Evolutionary conservation across 2,888 invertebrate genomes (phyloP), one percentile per base, ranked within the genome.

Genomic region (Heliconius aoede): DNA sequence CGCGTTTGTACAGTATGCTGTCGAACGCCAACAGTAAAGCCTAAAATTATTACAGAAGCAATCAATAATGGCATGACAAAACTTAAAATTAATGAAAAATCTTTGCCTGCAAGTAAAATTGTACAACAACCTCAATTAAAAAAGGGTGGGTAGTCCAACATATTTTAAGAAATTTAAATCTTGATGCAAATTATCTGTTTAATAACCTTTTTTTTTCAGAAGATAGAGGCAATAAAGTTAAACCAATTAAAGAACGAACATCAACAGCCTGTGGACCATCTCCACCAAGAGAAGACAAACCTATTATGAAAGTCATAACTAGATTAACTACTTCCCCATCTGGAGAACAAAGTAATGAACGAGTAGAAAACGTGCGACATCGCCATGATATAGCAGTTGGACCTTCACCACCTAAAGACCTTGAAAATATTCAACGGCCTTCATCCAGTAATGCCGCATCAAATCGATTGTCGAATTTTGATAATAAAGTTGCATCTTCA

Each of bases 1-100:
- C 96, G 96, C 83, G 97, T 98, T 60, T 98, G 98, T 86, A 95
- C 95, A 21, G 96, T 98, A 72, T 98, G 98, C 87, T 98, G 98
- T 86, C 98, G 98, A 87, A 98, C 98, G 0, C 96, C 96, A 1
- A 95, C 95, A 18, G 86, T 89, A 15, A 89, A 87, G 61, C 89
- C 94, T 15, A 85, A 84, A 24, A 81, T 90, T 68, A 69, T 80
- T 76, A 76, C 81, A 65, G 80, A 83, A 61, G 77, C 79, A 58
- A 81, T 84, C 67, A 84, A 82, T 26, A 83, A 83, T 62, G 83
- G 81, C 26, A 87, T 89, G 80, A 82, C 81, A n/a, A 83, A 82
- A 62, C 84, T 87, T 28, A 84, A 82, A 67, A 76, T 87, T n/a
- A 71, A 82, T 15, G 84, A 83, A 60, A 81, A 80, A 62, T 72